Base-by-base conservation (phyloP, 2,113 vertebrate species). In the Myxocyprinus asiaticus region DNA sequence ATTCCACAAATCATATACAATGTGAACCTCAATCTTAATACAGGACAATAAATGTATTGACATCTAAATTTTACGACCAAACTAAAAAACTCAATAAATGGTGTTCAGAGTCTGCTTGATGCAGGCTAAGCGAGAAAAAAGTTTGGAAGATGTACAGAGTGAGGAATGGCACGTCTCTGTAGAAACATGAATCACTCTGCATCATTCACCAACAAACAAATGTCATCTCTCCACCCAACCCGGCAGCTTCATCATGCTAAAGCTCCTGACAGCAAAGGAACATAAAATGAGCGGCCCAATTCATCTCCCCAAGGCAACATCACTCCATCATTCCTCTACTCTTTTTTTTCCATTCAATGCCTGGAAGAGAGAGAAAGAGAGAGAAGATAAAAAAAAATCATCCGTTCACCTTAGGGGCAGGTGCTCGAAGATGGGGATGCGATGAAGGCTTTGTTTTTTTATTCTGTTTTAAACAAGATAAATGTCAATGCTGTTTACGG, bases 261-360 rank as follows among this genome's bases (percentile, higher is more conserved):
- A 85, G 80, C 83, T 82, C 82, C 69, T 87, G 86, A 90, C 88
- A 86, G 79, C 82, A 65, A 79, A 87, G 84, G 89, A 89, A 90
- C 86, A 91, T 88, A 90, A 92, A 91, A 91, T 88, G 82, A 87
- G 85, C 56, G 77, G 86, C 83, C 84, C 86, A 87, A 91, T 90
- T 84, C 86, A 82, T 90, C 87, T 88, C 83, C 84, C 86, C 85
- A 88, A 91, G 88, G 89, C 89, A 88, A 90, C 84, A 85, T 85
- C 81, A 88, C 84, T 90, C 83, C 82, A 89, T 92, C 86, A 89
- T 82, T 61, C 58, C 48, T 59, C 78, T 71, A 61, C 78, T 67
- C 22, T 33, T 33, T 88, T 88, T 88, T 82, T 86, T 86, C 79
- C 83, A 85, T 67, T 63, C 67, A 50, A 62, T 81, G 17, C 74